A percentile compares a stretch with the other conserved stretches of the same genome.
Evolutionary conservation across 1,140 invertebrate species (phyloP).

Genomic region (Drosophila kepulauana): DNA sequence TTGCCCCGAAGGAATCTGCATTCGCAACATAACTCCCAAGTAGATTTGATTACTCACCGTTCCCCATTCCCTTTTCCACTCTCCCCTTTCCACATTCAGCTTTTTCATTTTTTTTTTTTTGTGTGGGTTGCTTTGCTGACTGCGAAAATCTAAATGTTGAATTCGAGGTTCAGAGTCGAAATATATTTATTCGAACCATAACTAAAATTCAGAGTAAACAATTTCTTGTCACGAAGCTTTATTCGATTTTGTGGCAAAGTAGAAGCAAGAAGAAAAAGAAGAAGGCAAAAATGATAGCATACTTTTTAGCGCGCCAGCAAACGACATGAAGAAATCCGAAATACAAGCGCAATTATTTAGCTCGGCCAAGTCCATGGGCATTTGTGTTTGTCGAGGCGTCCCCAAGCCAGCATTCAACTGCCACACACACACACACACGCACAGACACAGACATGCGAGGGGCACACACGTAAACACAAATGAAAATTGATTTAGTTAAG

Average conservation of each 20-base stretch:
- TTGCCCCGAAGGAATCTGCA: not conserved
- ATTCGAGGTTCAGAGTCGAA: constrained; percentile 9
- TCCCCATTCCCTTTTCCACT: not conserved
- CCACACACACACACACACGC: constrained; percentile 12
- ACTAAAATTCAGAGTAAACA: constrained; percentile 38
- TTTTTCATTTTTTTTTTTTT: too few relatives aligned
- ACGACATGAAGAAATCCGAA: constrained; percentile 43
- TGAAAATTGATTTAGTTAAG: constrained; percentile 83
- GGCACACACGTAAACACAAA: constrained; percentile 65
- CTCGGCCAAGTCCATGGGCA: constrained; percentile 50
- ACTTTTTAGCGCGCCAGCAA: constrained; percentile 50
- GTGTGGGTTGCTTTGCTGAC: not conserved
- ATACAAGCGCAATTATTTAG: constrained; percentile 64
- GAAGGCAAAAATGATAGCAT: constrained; percentile 42
- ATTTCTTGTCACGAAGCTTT: constrained; percentile 6
- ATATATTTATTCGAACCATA: constrained; percentile 31
- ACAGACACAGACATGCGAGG: not conserved
- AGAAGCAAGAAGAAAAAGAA: not conserved
- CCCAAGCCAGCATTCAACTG: constrained; percentile 17
- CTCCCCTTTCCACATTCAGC: too few relatives aligned
- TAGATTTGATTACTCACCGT: constrained; percentile 12
- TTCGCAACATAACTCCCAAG: constrained; percentile 10
- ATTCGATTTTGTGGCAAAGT: not conserved
- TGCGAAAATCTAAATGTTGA: constrained; percentile 11
- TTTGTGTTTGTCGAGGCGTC: constrained; percentile 40